Percentiles rank a stretch among this genome's conserved stretches.
These are phyloP conservation scores for Ovis aries DNA, from an alignment of 2,113 vertebrate species.

Conservation along the genomic window ARS-UI_Ramb_v3.0 NC_056054.1:195011501-195012000, in stretches of 20 bases:
- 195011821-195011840: not conserved
- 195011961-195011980: not conserved
- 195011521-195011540: not conserved
- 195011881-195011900: not conserved
- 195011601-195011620: not conserved
- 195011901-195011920: not conserved
- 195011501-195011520: not conserved
- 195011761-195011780: not conserved
- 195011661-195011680: not conserved
- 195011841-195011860: not conserved
- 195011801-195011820: not conserved
- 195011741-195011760: not conserved
- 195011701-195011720: not conserved
- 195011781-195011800: not conserved
- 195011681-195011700: slow-evolving; percentile 3
- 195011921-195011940: not conserved
- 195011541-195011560: not conserved
- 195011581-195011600: not conserved
- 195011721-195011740: not conserved
- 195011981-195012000: not conserved
- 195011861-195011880: not conserved
- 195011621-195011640: not conserved
- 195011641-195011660: not conserved
- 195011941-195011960: not conserved
- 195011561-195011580: not conserved